These are phyloP conservation scores for Apis florea DNA, from an alignment of 1,140 invertebrate genomes.

Conservation along the genomic window DNA sequence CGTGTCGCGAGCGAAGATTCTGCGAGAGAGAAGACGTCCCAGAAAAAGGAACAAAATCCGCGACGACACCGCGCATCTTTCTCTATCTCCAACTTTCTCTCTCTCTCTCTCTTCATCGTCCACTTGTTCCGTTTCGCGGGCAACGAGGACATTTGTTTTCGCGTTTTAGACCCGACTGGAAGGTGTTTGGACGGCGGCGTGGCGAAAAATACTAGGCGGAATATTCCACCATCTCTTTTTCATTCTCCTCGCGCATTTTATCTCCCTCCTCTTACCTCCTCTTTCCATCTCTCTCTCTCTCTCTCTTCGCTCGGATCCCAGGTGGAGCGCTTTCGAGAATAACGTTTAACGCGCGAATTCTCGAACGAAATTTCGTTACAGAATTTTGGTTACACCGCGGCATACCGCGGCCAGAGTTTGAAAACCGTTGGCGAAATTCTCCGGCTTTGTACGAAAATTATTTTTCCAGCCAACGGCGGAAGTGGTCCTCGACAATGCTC, in stretches of 20 bases:
- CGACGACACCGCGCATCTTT: not conserved
- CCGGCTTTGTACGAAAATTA: not conserved
- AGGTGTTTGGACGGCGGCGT: slow-evolving; percentile 39
- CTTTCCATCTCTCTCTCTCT: not conserved
- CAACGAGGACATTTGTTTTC: slow-evolving; percentile 63
- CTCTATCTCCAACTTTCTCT: not conserved
- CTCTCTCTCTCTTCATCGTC: not conserved
- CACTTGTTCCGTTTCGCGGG: not conserved
- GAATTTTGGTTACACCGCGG: not conserved
- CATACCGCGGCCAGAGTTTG: not conserved
- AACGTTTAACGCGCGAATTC: slow-evolving; percentile 42
- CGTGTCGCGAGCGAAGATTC: slow-evolving; percentile 17
- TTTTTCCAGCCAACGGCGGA: not conserved
- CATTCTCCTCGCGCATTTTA: no score
- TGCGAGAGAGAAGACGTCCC: not conserved
- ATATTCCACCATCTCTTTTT: slow-evolving; percentile 19
- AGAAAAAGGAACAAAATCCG: not conserved
- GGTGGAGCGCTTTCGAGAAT: slow-evolving; percentile 26
- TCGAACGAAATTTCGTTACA: slow-evolving; percentile 24
- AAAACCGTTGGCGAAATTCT: not conserved
- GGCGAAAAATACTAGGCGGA: slow-evolving; percentile 54
- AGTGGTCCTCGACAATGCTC: no score
- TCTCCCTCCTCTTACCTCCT: no score
- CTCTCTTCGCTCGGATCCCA: slow-evolving; percentile 42
- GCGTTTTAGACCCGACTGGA: slow-evolving; percentile 60